Percentiles rank a stretch among this genome's conserved stretches.
Conservation (phyloP, 2,888 invertebrate genomes). For the Andrena bucephala region DNA sequence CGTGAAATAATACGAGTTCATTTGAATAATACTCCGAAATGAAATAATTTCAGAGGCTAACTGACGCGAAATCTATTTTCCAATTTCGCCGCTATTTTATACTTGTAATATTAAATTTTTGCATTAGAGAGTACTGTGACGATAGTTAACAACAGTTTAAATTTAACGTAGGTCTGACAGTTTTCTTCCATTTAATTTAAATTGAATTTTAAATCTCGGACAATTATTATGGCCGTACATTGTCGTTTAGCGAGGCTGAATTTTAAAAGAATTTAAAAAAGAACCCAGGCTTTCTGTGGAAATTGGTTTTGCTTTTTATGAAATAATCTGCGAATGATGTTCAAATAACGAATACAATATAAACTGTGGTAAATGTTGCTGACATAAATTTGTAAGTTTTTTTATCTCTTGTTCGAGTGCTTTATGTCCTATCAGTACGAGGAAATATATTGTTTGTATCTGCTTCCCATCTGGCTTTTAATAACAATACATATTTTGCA, state of each 20-base stretch:
- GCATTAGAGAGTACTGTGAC: neutral
- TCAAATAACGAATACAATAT: neutral
- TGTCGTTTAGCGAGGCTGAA: neutral
- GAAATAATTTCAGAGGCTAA: no score
- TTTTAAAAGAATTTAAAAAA: neutral
- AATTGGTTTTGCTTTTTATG: neutral
- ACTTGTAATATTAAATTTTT: neutral
- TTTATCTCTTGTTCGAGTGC: no score
- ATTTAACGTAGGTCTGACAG: no score
- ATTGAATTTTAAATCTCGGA: neutral
- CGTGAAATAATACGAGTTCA: no score
- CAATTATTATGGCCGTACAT: neutral
- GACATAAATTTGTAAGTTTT: no score
- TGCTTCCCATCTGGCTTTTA: neutral
- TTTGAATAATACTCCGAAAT: no score
- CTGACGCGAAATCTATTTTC: no score
- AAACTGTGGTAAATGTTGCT: no score
- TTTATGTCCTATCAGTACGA: no score
- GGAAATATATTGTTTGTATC: neutral
- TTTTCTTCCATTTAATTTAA: neutral
- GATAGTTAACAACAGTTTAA: no score
- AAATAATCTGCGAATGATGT: neutral
- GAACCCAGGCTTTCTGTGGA: neutral
- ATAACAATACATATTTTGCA: no score
- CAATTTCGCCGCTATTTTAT: neutral